Conservation (phyloP, 2,797 vertebrate genomes). For the Dermochelys coriacea region DNA sequence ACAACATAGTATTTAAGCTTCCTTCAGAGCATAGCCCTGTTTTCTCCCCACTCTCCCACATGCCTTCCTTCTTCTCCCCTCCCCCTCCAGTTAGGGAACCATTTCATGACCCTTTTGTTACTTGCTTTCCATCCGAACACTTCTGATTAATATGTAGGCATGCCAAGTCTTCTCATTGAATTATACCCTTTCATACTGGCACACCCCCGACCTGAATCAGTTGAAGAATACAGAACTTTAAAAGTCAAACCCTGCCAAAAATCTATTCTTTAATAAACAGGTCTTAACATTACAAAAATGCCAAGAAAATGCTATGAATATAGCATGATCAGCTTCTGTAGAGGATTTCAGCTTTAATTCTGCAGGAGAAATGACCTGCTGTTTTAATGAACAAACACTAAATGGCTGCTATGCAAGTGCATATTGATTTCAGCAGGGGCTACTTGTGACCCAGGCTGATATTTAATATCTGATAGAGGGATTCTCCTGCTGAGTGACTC, state of each 20-base stretch:
- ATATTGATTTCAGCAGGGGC: slow-evolving; percentile 57
- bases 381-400: slow-evolving; percentile 61
- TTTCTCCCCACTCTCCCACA: neutral
- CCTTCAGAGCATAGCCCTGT: neutral
- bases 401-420: neutral
- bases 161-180: neutral
- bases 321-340: neutral
- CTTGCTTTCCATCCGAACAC: neutral
- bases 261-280: neutral
- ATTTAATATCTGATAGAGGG: slow-evolving; percentile 58
- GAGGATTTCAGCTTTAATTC: slow-evolving; percentile 44
- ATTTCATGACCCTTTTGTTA: neutral
- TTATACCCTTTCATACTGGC: neutral
- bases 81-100: neutral
- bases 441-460: slow-evolving; percentile 44
- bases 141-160: neutral
- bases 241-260: neutral
- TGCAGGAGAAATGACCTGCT: slow-evolving; percentile 39
- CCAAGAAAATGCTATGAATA: neutral
- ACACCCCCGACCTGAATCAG: neutral
- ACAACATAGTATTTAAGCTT: neutral
- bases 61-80: too few species aligned
- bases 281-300: slow-evolving; percentile 19
- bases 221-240: neutral
- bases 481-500: slow-evolving; percentile 47